phyloP scores from a whole-genome alignment of 23 tunicate genomes.

The Trididemnum miniatum region DNA sequence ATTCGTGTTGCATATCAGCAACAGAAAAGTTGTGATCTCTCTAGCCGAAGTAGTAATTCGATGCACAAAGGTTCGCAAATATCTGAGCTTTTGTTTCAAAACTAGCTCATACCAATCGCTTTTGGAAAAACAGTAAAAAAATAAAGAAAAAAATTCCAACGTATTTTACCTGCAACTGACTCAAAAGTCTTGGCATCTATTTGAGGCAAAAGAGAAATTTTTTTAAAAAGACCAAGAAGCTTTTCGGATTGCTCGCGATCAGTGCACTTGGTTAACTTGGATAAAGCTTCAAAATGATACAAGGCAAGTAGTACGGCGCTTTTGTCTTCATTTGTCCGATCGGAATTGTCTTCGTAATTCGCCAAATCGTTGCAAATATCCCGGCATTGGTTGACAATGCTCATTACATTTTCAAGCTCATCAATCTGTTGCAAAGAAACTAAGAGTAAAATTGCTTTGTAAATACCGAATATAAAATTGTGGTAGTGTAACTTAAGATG shows the following conservation, averaged over 20 bases:
- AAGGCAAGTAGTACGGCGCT: slow-evolving; percentile 36
- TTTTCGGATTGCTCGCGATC: slow-evolving; percentile 7
- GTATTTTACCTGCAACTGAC: slow-evolving; percentile 83
- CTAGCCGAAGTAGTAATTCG: no score
- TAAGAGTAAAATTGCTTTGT: no score
- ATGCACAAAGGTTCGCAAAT: no score
- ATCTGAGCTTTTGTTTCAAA: no score
- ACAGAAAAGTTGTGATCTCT: no score
- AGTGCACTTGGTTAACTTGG: slow-evolving; percentile 34
- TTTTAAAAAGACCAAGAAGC: slow-evolving; percentile 34
- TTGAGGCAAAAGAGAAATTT: slow-evolving; percentile 21
- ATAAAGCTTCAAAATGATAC: slow-evolving; percentile 70
- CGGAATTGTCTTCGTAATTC: background rate
- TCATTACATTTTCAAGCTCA: slow-evolving; percentile 44
- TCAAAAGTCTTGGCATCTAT: slow-evolving; percentile 78
- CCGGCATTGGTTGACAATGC: slow-evolving; percentile 34
- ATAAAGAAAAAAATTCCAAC: no score
- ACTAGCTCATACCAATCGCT: no score
- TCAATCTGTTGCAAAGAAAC: no score
- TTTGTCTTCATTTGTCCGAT: slow-evolving; percentile 34
- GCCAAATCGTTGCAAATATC: slow-evolving; percentile 35
- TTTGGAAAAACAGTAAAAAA: no score
- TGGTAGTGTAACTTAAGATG: no score
- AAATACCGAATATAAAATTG: no score
- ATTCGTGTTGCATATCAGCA: no score